Evolutionary conservation across 2,888 invertebrate genomes (phyloP).

Genomic region (Electrophaes corylata): DNA sequence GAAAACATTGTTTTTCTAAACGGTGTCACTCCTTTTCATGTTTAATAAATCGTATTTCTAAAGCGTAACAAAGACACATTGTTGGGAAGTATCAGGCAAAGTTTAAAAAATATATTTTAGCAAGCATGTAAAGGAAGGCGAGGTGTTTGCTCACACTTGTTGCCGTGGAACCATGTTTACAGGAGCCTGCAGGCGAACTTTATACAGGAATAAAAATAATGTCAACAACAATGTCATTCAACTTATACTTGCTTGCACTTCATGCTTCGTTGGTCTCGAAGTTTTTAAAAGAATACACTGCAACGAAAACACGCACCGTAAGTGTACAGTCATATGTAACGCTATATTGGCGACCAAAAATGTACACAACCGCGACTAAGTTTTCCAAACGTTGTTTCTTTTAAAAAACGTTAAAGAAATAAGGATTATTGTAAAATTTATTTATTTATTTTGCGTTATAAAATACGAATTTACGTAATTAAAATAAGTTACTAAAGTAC

Average conservation of each 20-base stretch:
- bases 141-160: conserved; percentile 41
- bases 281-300: conserved; percentile 12
- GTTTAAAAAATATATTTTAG: conserved; percentile 27
- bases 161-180: conserved; percentile 47
- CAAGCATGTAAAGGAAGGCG: conserved; percentile 28
- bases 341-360: background rate
- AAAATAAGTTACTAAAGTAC: conserved; percentile 6
- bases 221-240: conserved; percentile 39
- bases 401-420: background rate
- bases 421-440: background rate
- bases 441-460: background rate
- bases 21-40: conserved; percentile 1
- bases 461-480: conserved; percentile 10
- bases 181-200: conserved; percentile 57
- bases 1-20: conserved; percentile 5
- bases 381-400: background rate
- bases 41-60: conserved; percentile 21
- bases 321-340: too few relatives aligned
- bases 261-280: conserved; percentile 19
- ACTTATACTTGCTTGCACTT: conserved; percentile 29
- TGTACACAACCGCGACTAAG: background rate
- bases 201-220: conserved; percentile 54
- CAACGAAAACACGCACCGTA: background rate
- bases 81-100: conserved; percentile 13
- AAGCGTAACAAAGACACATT: conserved; percentile 21